Evolutionary conservation across 2,797 vertebrate species (phyloP), one percentile per base, ranked within the genome.

Genomic region (Lerista edwardsae): DNA sequence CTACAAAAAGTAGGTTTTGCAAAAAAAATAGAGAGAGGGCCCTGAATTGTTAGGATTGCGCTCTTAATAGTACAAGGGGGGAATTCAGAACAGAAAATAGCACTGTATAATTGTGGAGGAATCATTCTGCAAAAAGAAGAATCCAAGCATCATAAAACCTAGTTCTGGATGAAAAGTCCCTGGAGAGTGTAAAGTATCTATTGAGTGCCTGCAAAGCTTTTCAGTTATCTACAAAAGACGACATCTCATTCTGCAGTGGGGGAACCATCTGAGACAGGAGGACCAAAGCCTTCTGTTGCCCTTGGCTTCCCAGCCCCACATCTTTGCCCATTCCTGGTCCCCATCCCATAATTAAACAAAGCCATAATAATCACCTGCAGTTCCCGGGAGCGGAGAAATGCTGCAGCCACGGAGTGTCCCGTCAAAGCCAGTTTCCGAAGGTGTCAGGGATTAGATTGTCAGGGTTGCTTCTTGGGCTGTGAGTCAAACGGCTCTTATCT

Each of bases 341-440:
- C n/a, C 9, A 7, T 51, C 55, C 31, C 55, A 19, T 21, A n/a
- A n/a, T n/a, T n/a, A 10, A 47, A 62, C 61, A 19, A 75, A 65
- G 4, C 31, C 81, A 75, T 57, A 29, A 75, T 75, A 36, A 75
- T 83, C 62, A 83, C 81, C 81, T 83, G 81, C 12, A 2, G 61
- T 67, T 57, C 62, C 14, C 39, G 25, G 31, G 73, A 67, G 61
- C 44, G 12, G 47, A 55, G 34, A 55, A 27, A 27, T 0, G 15
- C 62, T 39, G 29, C 34, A 39, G 61, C 23, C 6, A 14, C 10
- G 10, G 62, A 34, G 47, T 17, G 23, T 39, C 61, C 31, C 47
- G 61, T 51, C 19, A 65, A 17, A 72, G 27, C 17, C 31, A 25
- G 15, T 39, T 75, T 19, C 72, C 11, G 14, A 34, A 27, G 51